Evolutionary conservation across 1,140 invertebrate species (phyloP).

Genomic region (Hylaeus anthracinus): DNA sequence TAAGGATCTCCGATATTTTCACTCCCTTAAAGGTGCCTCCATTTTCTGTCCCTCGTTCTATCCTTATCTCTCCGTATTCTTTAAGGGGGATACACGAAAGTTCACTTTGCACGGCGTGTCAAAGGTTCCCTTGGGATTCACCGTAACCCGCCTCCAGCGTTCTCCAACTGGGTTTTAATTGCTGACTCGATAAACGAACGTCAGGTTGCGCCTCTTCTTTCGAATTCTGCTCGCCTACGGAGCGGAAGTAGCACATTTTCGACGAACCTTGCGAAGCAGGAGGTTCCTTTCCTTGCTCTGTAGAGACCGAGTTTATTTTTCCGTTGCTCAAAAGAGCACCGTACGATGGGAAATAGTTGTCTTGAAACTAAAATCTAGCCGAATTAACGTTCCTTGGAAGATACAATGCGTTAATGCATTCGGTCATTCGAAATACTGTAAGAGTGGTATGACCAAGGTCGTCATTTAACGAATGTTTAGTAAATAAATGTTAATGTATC

Average conservation of each 20-base stretch:
- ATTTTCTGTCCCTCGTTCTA: constrained; percentile 36
- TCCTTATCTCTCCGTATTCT: constrained; percentile 54
- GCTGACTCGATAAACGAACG: constrained; percentile 54
- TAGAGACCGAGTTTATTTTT: neutral
- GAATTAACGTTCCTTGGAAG: too few relatives aligned
- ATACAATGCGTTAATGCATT: too few relatives aligned
- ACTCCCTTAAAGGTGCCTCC: constrained; percentile 50
- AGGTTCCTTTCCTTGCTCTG: too few relatives aligned
- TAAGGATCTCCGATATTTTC: constrained; percentile 42
- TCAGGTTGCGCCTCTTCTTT: constrained; percentile 15
- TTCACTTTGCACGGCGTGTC: constrained; percentile 75
- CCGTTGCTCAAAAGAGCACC: neutral
- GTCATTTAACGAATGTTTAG: neutral
- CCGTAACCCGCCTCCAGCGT: constrained; percentile 14
- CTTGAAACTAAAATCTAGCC: too few relatives aligned
- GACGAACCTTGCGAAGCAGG: neutral
- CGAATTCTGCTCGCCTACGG: neutral
- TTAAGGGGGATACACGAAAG: constrained; percentile 71
- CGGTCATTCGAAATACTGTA: too few relatives aligned
- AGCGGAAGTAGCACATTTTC: constrained; percentile 22
- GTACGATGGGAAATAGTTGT: too few relatives aligned
- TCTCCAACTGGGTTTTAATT: constrained; percentile 54
- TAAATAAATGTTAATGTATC: neutral
- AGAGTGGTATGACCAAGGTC: neutral
- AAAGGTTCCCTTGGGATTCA: constrained; percentile 62